phyloP scores from a whole-genome alignment of 2,888 invertebrate species.

The Galerucella nymphaeae region DNA sequence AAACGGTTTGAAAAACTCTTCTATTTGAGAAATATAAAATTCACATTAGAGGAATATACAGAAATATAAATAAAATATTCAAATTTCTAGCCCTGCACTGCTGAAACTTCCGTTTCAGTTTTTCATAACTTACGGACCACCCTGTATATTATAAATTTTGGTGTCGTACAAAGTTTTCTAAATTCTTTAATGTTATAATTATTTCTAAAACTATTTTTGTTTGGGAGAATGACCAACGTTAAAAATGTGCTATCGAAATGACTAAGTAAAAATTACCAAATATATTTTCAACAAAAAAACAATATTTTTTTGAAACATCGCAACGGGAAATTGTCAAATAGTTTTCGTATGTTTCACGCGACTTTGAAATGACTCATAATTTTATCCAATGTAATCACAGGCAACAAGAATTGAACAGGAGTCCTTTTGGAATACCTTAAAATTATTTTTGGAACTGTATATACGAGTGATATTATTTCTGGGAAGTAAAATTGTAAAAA shows the following conservation, averaged over 20 bases:
- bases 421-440: background rate
- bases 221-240: conserved; percentile 13
- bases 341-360: background rate
- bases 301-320: no score
- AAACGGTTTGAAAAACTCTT: background rate
- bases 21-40: background rate
- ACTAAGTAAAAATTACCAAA: conserved; percentile 15
- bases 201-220: conserved; percentile 11
- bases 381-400: background rate
- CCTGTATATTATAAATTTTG: no score
- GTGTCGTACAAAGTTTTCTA: no score
- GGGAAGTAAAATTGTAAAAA: background rate
- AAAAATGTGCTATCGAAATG: conserved; percentile 17
- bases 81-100: no score
- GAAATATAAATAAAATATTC: background rate
- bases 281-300: background rate
- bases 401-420: background rate
- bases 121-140: no score
- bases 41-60: background rate
- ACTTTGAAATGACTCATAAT: background rate
- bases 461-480: background rate
- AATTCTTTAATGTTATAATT: no score
- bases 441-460: background rate
- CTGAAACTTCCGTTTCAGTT: no score
- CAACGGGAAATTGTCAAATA: no score